Conservation (phyloP, 2,113 vertebrate species). For the Lutjanus erythropterus region DNA sequence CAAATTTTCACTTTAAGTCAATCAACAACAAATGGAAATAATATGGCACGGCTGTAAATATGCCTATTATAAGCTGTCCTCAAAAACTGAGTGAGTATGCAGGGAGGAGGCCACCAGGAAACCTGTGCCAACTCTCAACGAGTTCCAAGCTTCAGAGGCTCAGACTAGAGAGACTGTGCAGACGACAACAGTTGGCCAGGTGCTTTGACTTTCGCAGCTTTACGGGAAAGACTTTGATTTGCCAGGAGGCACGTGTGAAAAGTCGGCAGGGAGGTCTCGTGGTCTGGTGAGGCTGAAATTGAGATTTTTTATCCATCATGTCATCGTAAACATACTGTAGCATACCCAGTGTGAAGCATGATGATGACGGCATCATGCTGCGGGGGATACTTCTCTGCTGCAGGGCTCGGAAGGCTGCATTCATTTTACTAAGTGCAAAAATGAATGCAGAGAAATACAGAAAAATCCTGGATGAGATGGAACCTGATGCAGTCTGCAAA, state of each 20-base stretch:
- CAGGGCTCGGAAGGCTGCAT: neutral
- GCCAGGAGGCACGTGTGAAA: neutral
- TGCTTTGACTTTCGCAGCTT: slow-evolving; percentile 21
- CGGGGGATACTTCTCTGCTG: neutral
- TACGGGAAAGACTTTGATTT: neutral
- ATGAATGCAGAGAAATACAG: neutral
- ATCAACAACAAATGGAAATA: neutral
- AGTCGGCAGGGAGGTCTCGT: slow-evolving; percentile 1
- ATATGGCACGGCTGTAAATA: slow-evolving; percentile 11
- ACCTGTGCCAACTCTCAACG: slow-evolving; percentile 1
- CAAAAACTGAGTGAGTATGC: neutral
- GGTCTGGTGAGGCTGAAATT: neutral
- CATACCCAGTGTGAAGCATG: neutral
- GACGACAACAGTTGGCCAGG: neutral
- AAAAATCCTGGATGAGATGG: neutral
- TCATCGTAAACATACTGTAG: slow-evolving; percentile 2
- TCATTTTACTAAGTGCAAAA: neutral
- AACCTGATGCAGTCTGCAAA: neutral
- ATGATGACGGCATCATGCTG: neutral
- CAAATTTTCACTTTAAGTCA: too few species aligned
- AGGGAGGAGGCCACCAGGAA: neutral
- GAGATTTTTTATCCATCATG: neutral
- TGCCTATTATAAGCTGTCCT: neutral
- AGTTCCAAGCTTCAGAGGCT: slow-evolving; percentile 11
- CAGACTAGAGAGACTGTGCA: neutral